A percentile compares a stretch with the other conserved stretches of the same genome.
phyloP scores from a whole-genome alignment of 1,140 invertebrate species.

The Zaprionus kolodkinae region DNA sequence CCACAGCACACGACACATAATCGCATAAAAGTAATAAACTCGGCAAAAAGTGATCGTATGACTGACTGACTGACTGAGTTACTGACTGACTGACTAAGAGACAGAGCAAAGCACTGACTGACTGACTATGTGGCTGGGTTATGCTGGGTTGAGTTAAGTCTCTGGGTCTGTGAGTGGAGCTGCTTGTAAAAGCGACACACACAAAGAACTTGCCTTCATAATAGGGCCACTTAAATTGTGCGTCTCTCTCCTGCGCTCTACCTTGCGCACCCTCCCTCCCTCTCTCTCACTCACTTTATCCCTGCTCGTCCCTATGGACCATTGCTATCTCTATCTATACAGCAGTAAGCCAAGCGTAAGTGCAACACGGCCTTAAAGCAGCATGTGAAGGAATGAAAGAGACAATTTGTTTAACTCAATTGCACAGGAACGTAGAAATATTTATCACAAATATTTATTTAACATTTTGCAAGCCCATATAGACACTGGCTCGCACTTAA shows the following conservation, averaged over 20 bases:
- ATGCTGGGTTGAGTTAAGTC: slow-evolving; percentile 4
- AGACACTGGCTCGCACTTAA: slow-evolving; percentile 1
- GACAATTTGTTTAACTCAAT: slow-evolving; percentile 25
- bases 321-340: neutral
- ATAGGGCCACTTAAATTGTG: slow-evolving; percentile 61
- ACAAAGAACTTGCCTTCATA: slow-evolving; percentile 49
- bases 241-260: neutral
- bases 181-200: slow-evolving; percentile 27
- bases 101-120: no score
- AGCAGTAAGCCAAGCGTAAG: slow-evolving; percentile 65
- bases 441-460: slow-evolving; percentile 6
- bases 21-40: slow-evolving; percentile 82
- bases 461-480: neutral
- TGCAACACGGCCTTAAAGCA: slow-evolving; percentile 67
- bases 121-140: slow-evolving; percentile 8
- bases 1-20: slow-evolving; percentile 70
- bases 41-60: slow-evolving; percentile 65
- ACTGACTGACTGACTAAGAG: slow-evolving; percentile 26
- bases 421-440: slow-evolving; percentile 26
- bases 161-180: slow-evolving; percentile 10
- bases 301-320: slow-evolving; percentile 3
- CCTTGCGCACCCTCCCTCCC: neutral
- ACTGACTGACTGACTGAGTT: slow-evolving; percentile 57
- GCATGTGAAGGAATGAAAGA: slow-evolving; percentile 8
- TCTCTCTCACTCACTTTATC: neutral